A percentile compares a stretch with the other conserved stretches of the same genome.
Evolutionary conservation across 2,888 invertebrate genomes (phyloP).

Genomic region (Tricholauxania praeusta): DNA sequence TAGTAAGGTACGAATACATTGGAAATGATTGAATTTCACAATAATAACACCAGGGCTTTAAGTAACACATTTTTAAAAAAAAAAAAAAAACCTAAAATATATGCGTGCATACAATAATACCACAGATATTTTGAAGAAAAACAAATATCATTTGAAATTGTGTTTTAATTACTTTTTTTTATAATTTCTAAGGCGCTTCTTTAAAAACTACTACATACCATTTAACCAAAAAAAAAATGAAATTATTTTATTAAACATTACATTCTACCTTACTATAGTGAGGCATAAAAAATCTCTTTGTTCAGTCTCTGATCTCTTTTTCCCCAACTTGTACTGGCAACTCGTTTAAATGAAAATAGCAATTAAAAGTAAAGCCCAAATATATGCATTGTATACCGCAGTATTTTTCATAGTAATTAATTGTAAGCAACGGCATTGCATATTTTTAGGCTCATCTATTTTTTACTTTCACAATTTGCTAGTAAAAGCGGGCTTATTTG

Average conservation of each 20-base stretch:
- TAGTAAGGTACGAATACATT: slow-evolving; percentile 50
- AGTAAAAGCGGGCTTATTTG: slow-evolving; percentile 1
- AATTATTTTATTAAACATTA: slow-evolving; percentile 9
- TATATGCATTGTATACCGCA: too few relatives aligned
- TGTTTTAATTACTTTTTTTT: slow-evolving; percentile 11
- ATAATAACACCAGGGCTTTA: slow-evolving; percentile 9
- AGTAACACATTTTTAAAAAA: not conserved
- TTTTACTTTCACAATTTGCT: not conserved
- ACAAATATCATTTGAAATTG: not conserved
- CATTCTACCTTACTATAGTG: slow-evolving; percentile 50
- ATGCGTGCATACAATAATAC: not conserved
- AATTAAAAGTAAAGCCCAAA: too few relatives aligned
- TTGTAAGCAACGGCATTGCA: too few relatives aligned
- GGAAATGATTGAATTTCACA: slow-evolving; percentile 50
- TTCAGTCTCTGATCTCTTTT: not conserved
- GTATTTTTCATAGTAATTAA: too few relatives aligned
- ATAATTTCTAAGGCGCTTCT: slow-evolving; percentile 11
- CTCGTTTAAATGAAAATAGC: too few relatives aligned
- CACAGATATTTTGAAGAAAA: too few relatives aligned
- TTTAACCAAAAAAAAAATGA: not conserved
- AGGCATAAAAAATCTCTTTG: slow-evolving; percentile 37
- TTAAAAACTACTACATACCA: not conserved
- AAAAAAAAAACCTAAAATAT: not conserved
- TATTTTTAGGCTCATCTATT: too few relatives aligned
- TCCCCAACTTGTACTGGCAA: too few relatives aligned